Conservation (phyloP, 2,113 vertebrate species). For the Xyrauchen texanus region DNA sequence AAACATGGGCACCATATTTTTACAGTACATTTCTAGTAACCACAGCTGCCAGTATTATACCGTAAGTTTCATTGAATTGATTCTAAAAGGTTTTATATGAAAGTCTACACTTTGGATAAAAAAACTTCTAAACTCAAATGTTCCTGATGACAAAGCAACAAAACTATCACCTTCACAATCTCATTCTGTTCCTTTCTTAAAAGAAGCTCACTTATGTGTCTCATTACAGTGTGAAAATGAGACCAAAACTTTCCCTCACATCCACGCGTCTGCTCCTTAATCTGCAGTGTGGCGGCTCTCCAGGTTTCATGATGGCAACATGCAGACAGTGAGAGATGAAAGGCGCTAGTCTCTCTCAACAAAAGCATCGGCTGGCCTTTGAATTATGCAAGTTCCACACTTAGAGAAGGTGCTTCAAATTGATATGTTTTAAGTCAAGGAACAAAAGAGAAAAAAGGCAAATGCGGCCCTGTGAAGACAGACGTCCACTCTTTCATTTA, state of each 20-base stretch:
- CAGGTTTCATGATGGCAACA: conserved; percentile 41
- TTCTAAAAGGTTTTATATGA: too few relatives aligned
- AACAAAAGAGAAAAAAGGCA: conserved; percentile 51
- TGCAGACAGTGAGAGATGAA: conserved; percentile 42
- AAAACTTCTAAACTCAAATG: too few relatives aligned
- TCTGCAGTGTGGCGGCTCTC: conserved; percentile 20
- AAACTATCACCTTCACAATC: too few relatives aligned
- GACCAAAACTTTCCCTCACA: conserved; percentile 1
- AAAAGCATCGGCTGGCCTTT: conserved; percentile 48
- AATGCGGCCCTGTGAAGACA: conserved; percentile 27
- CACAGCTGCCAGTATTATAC: too few relatives aligned
- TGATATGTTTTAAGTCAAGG: conserved; percentile 49
- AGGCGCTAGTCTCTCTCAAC: neutral
- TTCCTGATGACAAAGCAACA: too few relatives aligned
- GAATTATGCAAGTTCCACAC: conserved; percentile 52
- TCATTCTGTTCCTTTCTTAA: conserved; percentile 11
- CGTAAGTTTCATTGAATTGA: too few relatives aligned
- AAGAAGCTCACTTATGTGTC: conserved; percentile 29
- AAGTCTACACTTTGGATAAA: too few relatives aligned
- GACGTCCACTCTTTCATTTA: neutral
- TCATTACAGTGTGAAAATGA: conserved; percentile 25
- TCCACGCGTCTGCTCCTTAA: conserved; percentile 34
- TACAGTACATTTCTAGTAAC: too few relatives aligned
- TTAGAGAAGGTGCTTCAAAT: conserved; percentile 46
- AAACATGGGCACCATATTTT: too few relatives aligned